Conservation (phyloP, 2,113 vertebrate species). For the Dolichallabes microphthalmus region DNA sequence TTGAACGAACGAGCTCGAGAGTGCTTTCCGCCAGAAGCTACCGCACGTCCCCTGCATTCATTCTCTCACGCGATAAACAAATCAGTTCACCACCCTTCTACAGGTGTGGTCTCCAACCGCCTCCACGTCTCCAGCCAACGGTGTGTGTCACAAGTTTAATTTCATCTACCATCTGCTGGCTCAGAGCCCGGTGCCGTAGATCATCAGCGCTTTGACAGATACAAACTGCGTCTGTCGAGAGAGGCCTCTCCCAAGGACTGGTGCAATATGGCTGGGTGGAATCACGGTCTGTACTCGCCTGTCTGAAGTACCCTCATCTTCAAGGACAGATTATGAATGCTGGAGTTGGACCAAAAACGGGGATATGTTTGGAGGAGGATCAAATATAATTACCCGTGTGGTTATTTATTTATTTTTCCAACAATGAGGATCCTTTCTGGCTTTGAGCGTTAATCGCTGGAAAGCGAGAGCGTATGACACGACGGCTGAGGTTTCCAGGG, state of each 20-base stretch:
- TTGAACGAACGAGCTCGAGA: background rate
- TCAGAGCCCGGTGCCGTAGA: slow-evolving; percentile 67
- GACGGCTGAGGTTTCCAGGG: background rate
- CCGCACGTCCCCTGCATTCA: background rate
- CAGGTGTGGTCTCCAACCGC: slow-evolving; percentile 62
- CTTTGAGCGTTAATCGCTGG: background rate
- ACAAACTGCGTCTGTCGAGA: slow-evolving; percentile 74
- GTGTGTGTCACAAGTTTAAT: slow-evolving; percentile 71
- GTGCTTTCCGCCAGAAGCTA: slow-evolving; percentile 9
- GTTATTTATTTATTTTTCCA: background rate
- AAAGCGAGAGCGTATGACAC: background rate
- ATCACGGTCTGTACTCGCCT: slow-evolving; percentile 54
- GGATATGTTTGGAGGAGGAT: background rate
- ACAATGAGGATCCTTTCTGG: background rate
- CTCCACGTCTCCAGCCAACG: slow-evolving; percentile 59
- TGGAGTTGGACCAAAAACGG: slow-evolving; percentile 19
- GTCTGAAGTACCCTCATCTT: slow-evolving; percentile 54
- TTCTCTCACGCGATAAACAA: background rate
- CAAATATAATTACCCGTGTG: slow-evolving; percentile 7
- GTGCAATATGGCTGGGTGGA: slow-evolving; percentile 65
- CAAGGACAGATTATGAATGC: slow-evolving; percentile 25
- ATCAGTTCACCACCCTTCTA: slow-evolving; percentile 30
- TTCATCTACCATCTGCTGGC: slow-evolving; percentile 76
- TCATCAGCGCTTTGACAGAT: slow-evolving; percentile 71
- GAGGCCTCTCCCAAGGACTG: slow-evolving; percentile 71